Evolutionary conservation across 1,140 invertebrate genomes (phyloP).

Genomic region (Philopotamus ludificatus): DNA sequence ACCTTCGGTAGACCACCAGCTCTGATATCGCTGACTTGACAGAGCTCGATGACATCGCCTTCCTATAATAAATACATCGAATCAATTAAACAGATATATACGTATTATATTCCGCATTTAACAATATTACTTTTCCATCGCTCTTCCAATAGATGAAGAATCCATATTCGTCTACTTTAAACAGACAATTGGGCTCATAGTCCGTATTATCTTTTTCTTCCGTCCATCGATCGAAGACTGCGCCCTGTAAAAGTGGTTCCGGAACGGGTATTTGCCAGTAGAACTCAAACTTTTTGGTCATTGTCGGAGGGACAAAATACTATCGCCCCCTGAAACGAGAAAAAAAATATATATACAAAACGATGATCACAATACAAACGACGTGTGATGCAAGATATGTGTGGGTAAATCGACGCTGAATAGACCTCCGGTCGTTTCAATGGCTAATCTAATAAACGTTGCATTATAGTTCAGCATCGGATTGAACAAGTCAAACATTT

Average conservation of each 20-base stretch:
- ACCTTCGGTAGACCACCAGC: constrained; percentile 86
- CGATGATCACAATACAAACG: background rate
- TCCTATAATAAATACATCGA: constrained; percentile 66
- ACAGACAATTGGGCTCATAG: constrained; percentile 82
- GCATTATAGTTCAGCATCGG: too few species aligned
- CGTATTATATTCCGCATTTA: too few species aligned
- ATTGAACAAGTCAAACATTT: too few species aligned
- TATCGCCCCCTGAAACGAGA: too few species aligned
- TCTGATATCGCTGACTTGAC: constrained; percentile 95
- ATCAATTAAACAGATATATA: constrained; percentile 2
- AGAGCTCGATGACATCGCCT: constrained; percentile 93
- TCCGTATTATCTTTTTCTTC: constrained; percentile 93
- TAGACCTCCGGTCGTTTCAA: constrained; percentile 15
- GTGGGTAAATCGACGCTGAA: background rate
- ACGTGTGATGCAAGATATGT: background rate
- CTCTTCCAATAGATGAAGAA: constrained; percentile 99
- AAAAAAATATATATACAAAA: background rate
- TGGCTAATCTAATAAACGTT: constrained; percentile 30
- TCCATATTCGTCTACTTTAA: constrained; percentile 97
- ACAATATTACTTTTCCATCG: constrained; percentile 81
- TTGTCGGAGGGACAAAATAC: constrained; percentile 48
- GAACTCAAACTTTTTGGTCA: constrained; percentile 99
- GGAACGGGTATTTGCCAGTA: constrained; percentile 96
- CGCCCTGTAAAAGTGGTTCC: constrained; percentile 65
- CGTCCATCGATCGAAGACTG: constrained; percentile 91